Conservation (phyloP, 2,888 invertebrate species). For the Caenorhabditis becei region DNA sequence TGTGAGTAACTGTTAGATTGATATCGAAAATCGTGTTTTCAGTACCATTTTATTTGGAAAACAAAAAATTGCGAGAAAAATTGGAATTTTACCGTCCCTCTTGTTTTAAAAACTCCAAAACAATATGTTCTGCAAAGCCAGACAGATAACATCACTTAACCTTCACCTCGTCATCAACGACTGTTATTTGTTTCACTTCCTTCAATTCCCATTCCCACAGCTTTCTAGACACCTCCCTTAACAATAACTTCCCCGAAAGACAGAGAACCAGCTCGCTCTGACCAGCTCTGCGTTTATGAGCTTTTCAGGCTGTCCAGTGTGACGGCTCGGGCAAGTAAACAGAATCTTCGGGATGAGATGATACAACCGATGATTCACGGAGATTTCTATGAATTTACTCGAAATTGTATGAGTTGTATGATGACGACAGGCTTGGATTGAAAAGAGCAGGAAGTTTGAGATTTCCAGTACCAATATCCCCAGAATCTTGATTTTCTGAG, state of each 20-base stretch:
- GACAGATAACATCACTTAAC: not conserved
- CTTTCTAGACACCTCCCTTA: not conserved
- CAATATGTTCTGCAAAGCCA: not conserved
- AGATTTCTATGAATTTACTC: not conserved
- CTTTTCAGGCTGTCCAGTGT: conserved; percentile 9
- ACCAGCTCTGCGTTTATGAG: conserved; percentile 1
- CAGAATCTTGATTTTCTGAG: not conserved
- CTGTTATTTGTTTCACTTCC: too few relatives aligned
- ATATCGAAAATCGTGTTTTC: too few relatives aligned
- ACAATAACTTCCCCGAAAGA: not conserved
- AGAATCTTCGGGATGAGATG: not conserved
- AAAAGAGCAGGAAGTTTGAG: too few relatives aligned
- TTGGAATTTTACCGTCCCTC: not conserved
- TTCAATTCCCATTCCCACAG: not conserved
- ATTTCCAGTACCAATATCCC: too few relatives aligned
- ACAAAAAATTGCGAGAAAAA: too few relatives aligned
- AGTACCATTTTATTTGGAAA: too few relatives aligned
- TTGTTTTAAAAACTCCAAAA: not conserved
- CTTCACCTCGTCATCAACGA: not conserved
- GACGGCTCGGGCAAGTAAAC: conserved; percentile 6
- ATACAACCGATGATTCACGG: conserved; percentile 4
- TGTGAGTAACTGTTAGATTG: too few relatives aligned
- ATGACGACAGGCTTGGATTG: too few relatives aligned
- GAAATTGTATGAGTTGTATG: too few relatives aligned
- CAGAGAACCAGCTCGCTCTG: not conserved